Evolutionary conservation across 2,113 vertebrate species (phyloP).

Genomic region (Lagopus muta): DNA sequence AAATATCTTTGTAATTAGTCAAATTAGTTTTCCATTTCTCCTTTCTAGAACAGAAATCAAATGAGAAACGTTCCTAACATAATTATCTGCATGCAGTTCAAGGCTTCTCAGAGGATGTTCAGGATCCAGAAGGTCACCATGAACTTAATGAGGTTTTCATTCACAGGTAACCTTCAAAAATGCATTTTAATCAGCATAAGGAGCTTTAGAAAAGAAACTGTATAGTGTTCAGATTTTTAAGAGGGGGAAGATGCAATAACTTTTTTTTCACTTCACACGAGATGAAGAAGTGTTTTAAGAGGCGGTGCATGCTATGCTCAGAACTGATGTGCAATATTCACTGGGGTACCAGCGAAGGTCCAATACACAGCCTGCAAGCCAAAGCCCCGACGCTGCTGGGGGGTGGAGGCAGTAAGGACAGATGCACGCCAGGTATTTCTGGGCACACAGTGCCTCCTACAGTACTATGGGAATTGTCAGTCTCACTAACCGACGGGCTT

Average conservation of each 20-base stretch:
- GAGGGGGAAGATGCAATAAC: background rate
- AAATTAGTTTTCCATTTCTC: constrained; percentile 47
- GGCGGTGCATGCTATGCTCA: background rate
- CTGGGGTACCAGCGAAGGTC: background rate
- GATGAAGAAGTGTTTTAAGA: background rate
- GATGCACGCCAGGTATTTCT: background rate
- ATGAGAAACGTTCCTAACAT: constrained; percentile 43
- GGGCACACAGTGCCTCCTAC: background rate
- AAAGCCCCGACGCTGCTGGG: fast-evolving
- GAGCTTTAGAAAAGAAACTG: constrained; percentile 15
- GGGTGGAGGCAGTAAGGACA: background rate
- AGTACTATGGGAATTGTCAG: background rate
- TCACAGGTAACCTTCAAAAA: constrained; percentile 62
- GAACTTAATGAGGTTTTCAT: constrained; percentile 59
- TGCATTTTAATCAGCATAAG: constrained; percentile 35
- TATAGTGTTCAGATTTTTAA: constrained; percentile 19
- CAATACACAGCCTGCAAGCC: background rate
- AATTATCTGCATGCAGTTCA: constrained; percentile 8
- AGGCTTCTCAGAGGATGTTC: constrained; percentile 46
- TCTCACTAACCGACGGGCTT: background rate
- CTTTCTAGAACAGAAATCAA: constrained; percentile 43
- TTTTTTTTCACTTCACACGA: background rate
- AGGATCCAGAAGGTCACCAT: constrained; percentile 27
- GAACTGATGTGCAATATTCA: background rate
- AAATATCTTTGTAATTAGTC: constrained; percentile 52